Conservation (phyloP, 2,113 vertebrate genomes). For the Mus spicilegus region DNA sequence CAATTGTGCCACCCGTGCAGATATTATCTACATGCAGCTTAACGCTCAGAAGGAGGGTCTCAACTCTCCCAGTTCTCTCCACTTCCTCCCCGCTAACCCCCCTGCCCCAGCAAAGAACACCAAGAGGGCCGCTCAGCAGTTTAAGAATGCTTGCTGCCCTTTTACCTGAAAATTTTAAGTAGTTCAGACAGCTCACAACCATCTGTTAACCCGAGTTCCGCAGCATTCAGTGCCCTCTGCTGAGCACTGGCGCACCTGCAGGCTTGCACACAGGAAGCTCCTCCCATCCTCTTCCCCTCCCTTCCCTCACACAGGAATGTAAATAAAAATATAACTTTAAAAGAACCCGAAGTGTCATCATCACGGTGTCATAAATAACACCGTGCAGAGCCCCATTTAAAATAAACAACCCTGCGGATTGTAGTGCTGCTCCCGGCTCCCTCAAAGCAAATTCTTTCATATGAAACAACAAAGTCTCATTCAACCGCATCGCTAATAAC, state of each 20-base stretch:
- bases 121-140: neutral
- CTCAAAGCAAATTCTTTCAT: neutral
- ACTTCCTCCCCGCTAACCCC: fast-evolving
- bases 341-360: neutral
- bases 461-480: neutral
- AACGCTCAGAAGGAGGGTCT: neutral
- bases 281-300: too few species aligned
- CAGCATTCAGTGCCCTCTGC: neutral
- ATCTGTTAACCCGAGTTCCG: neutral
- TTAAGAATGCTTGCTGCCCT: neutral
- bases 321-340: neutral
- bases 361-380: neutral
- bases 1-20: neutral
- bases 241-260: neutral
- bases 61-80: neutral
- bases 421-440: neutral
- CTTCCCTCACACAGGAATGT: neutral
- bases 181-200: neutral
- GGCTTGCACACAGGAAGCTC: neutral
- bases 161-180: neutral
- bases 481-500: neutral
- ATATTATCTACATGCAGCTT: too few species aligned
- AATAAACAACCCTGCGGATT: neutral
- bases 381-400: neutral
- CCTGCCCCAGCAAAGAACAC: neutral